Base-by-base conservation (phyloP, 2,888 invertebrate species). In the Epistrophe grossulariae region DNA sequence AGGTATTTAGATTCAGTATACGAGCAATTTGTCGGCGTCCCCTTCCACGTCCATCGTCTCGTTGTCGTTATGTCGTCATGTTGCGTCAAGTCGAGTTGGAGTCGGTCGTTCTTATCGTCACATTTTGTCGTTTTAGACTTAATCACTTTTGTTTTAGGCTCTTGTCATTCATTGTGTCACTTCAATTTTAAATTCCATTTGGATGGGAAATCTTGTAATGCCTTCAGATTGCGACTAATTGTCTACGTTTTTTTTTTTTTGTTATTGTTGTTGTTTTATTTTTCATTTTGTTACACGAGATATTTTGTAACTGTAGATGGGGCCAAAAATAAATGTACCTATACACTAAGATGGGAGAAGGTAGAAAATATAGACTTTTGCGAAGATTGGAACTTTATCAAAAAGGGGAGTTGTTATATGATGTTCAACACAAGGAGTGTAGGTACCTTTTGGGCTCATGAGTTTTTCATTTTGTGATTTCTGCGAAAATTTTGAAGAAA, bases 101-200 rank as follows among this genome's bases (percentile, higher is more conserved):
- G n/a, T 40, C 62, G 43, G 24, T 43, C 38, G 50, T 31, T 50
- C 55, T 55, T 52, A 50, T 45, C 40, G 77, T 62, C 68, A 50
- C 68, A 68, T 50, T 68, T 68, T 73, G 52, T 52, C 81, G 38
- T 59, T 81, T 81, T 81, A 77, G 78, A 82, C 85, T 85, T 85
- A 82, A 85, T 85, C 85, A 82, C 74, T 85, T 85, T 82, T 79
- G 78, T 82, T 82, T 85, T 60, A 38, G 82, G 64, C 82, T 82
- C 70, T 74, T 82, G 85, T 85, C 85, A 74, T 85, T 85, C 85
- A 82, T 82, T 85, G 82, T 82, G 82, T 85, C 85, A 71, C 74
- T 85, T 85, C 82, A 82, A 85, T 85, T 82, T 85, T 38, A 48
- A 78, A 79, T 85, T 70, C 82, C 78, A 85, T 78, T 82, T 79